Evolutionary conservation across 2,888 invertebrate genomes (phyloP).

Genomic region (Lasioglossum vierecki): DNA sequence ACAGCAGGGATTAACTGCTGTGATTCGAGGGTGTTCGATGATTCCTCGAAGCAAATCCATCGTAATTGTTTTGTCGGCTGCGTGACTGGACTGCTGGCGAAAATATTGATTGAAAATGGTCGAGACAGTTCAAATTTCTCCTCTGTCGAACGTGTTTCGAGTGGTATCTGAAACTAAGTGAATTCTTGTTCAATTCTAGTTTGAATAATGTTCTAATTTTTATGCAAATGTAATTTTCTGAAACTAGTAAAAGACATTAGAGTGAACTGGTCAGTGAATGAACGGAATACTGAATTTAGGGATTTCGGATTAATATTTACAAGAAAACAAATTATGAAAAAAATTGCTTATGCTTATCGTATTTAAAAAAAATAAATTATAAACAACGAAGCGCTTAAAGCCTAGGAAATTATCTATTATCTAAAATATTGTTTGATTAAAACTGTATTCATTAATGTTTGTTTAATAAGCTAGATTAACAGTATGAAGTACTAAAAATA

Average conservation of each 20-base stretch:
- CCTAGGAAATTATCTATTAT: too few relatives aligned
- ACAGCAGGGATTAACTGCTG: not conserved
- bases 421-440: not conserved
- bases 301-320: too few relatives aligned
- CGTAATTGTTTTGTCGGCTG: not conserved
- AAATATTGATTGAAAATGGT: not conserved
- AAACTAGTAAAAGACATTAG: too few relatives aligned
- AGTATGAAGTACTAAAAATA: not conserved
- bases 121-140: not conserved
- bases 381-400: too few relatives aligned
- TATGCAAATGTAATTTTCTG: too few relatives aligned
- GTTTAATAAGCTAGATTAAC: not conserved
- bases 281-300: too few relatives aligned
- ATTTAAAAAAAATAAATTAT: too few relatives aligned
- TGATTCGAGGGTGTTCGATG: slow-evolving; percentile 13
- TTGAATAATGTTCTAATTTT: not conserved
- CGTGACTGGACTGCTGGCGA: not conserved
- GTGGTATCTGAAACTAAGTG: not conserved
- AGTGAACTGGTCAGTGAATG: too few relatives aligned
- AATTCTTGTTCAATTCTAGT: not conserved
- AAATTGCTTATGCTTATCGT: too few relatives aligned
- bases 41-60: not conserved
- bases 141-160: not conserved
- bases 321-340: too few relatives aligned
- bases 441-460: not conserved